Base-by-base conservation (phyloP, 2,888 invertebrate genomes). In the Ceramica pisi region DNA sequence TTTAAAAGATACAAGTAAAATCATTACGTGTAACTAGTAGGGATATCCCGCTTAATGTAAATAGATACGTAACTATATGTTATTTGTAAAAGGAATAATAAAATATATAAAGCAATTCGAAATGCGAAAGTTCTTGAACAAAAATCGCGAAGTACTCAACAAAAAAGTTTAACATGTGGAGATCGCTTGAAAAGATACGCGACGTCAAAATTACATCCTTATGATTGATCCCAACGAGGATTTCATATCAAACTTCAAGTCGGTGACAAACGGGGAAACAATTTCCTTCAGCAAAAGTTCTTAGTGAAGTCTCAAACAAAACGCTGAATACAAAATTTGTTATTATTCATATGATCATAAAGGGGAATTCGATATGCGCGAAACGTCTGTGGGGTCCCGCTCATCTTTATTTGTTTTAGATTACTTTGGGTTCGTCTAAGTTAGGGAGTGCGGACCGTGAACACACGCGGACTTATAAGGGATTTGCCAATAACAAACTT, bases 321-420 rank as follows among this genome's bases (percentile, higher is more conserved):
- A 88, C 83, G 86, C 83, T 87, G 87, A 89, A 90, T 89, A 91
- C 88, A 89, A 86, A 92, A 91, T 90, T 89, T 89, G 89, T 90
- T 93, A 91, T 92, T 92, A 92, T 93, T 92, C 91, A 91, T 91
- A 92, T 88, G 90, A 90, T 90, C 90, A 91, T 91, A 91, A 91
- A 91, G 89, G 90, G 86, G 88, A 89, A 91, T 92, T 93, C 90
- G 91, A 93, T 93, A 94, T 93, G 92, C 93, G 89, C 87, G 87
- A 88, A 92, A 91, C 92, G 92, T 94, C 87, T 91, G 89, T 87
- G 90, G 90, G 91, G 89, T 91, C 89, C 93, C 91, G 91, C 94
- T 94, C 93, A 92, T 93, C 92, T 94, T 94, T 95, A 94, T 95
- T 94, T 94, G 94, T 94, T 94, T 95, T 93, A 94, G 93, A 95